Evolutionary conservation across 2,888 invertebrate species (phyloP).

Genomic region (Phytoseiulus persimilis): DNA sequence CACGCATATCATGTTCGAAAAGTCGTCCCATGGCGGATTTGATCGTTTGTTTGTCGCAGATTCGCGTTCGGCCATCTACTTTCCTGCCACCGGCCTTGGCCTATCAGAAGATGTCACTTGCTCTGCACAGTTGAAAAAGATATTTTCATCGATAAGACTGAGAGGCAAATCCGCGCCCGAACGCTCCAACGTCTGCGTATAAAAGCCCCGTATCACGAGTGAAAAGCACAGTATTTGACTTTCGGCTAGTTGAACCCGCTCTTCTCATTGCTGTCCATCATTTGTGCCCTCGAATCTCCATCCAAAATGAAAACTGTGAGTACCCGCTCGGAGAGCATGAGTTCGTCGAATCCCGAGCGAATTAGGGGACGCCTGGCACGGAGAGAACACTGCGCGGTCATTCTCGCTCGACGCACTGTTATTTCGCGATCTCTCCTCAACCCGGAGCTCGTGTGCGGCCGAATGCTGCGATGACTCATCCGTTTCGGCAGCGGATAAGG

Average conservation of each 20-base stretch:
- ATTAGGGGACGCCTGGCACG: too few relatives aligned
- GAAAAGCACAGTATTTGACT: background rate
- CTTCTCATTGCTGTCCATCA: background rate
- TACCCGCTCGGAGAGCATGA: background rate
- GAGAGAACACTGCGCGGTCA: too few relatives aligned
- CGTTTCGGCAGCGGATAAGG: too few relatives aligned
- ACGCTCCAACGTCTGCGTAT: background rate
- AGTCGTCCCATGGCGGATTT: background rate
- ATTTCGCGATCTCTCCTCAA: too few relatives aligned
- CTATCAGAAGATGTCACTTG: background rate
- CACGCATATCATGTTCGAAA: background rate
- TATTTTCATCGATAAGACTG: background rate
- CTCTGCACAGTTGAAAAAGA: background rate
- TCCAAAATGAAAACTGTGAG: background rate
- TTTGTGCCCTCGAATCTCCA: background rate
- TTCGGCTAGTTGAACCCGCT: background rate
- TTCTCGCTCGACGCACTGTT: too few relatives aligned
- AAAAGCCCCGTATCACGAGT: background rate
- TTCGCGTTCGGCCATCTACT: background rate
- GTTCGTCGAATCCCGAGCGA: too few relatives aligned
- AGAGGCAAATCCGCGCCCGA: background rate
- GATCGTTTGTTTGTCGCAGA: background rate
- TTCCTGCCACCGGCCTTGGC: background rate
- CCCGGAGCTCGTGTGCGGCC: too few relatives aligned
- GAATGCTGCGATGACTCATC: too few relatives aligned